A percentile compares a stretch with the other conserved stretches of the same genome.
phyloP scores from a whole-genome alignment of 2,888 invertebrate species.

The Emmelina monodactyla region DNA sequence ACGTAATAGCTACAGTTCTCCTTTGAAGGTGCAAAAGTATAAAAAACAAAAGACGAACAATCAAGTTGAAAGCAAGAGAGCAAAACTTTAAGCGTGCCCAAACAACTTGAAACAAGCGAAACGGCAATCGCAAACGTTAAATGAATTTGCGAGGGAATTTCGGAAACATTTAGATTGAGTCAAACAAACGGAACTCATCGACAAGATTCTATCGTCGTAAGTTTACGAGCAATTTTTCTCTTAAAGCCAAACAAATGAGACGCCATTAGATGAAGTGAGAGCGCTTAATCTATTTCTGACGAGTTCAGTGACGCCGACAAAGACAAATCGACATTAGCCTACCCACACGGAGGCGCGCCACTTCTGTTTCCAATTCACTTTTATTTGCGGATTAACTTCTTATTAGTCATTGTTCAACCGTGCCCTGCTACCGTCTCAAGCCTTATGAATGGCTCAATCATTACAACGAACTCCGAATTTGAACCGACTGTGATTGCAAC shows the following conservation, averaged over 20 bases:
- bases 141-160: constrained; percentile 35
- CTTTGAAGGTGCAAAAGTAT: too few relatives aligned
- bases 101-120: constrained; percentile 37
- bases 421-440: constrained; percentile 50
- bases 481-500: neutral
- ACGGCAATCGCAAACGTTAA: constrained; percentile 44
- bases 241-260: constrained; percentile 66
- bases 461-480: constrained; percentile 37
- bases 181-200: constrained; percentile 55
- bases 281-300: constrained; percentile 68
- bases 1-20: too few relatives aligned
- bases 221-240: constrained; percentile 63
- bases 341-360: constrained; percentile 63
- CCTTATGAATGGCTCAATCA: constrained; percentile 65
- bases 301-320: constrained; percentile 67
- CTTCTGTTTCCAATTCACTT: constrained; percentile 67
- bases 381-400: constrained; percentile 67
- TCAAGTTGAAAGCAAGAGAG: too few relatives aligned
- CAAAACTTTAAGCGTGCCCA: constrained; percentile 39
- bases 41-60: too few relatives aligned
- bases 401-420: constrained; percentile 60
- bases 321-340: constrained; percentile 66
- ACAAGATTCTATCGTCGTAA: constrained; percentile 55
- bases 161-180: constrained; percentile 37
- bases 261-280: constrained; percentile 66